These are phyloP conservation scores for Aphis gossypii DNA, from an alignment of 1,140 invertebrate species.

Conservation along the genomic window DNA sequence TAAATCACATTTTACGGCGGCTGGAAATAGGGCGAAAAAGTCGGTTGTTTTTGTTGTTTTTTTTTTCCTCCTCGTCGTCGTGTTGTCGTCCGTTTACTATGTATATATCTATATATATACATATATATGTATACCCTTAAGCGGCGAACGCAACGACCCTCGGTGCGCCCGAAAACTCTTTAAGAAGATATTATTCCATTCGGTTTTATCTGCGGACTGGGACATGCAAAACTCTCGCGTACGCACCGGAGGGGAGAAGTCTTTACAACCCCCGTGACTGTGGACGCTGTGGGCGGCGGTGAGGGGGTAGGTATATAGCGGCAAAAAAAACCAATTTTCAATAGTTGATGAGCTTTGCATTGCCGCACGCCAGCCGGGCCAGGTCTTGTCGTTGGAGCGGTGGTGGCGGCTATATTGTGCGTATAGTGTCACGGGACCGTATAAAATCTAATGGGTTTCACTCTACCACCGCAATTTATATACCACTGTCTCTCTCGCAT, in stretches of 20 bases:
- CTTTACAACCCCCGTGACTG: conserved; percentile 37
- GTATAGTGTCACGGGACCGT: not conserved
- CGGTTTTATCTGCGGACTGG: conserved; percentile 57
- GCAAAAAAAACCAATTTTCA: conserved; percentile 56
- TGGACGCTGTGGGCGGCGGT: not conserved
- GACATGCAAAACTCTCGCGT: conserved; percentile 51
- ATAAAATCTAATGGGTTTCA: conserved; percentile 55
- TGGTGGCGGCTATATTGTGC: not conserved
- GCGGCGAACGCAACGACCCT: conserved; percentile 55
- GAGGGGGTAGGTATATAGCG: not conserved
- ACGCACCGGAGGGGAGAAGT: conserved; percentile 29
- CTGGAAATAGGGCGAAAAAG: conserved; percentile 40
- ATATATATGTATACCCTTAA: conserved; percentile 25
- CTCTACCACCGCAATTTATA: not conserved
- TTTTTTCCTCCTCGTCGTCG: not conserved
- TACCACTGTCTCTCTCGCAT: not conserved
- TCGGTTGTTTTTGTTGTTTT: conserved; percentile 38
- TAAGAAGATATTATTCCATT: conserved; percentile 42
- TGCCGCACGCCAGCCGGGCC: not conserved
- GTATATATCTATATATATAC: not conserved
- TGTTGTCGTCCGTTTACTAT: not conserved
- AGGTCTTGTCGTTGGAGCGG: not conserved
- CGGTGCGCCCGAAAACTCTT: conserved; percentile 50
- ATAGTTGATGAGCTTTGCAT: conserved; percentile 50
- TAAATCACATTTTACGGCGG: conserved; percentile 55